These are phyloP conservation scores for Ochlodes sylvanus DNA, from an alignment of 2,888 invertebrate genomes.

Conservation along the genomic window DNA sequence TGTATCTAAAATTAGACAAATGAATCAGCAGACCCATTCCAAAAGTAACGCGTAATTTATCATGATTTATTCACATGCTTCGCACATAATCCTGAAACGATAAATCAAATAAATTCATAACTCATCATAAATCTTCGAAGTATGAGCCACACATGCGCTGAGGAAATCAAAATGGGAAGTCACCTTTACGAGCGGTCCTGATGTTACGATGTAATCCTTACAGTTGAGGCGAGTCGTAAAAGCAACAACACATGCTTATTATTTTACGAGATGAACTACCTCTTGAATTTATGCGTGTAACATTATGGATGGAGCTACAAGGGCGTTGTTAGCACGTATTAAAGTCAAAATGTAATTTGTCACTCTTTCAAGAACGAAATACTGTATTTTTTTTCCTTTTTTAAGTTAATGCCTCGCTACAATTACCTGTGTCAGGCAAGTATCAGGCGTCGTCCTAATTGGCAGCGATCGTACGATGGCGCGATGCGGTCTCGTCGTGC, in stretches of 20 bases:
- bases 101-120: slow-evolving; percentile 32
- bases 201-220: slow-evolving; percentile 50
- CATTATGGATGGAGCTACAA: slow-evolving; percentile 34
- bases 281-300: slow-evolving; percentile 49
- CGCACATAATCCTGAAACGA: background rate
- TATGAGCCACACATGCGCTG: slow-evolving; percentile 17
- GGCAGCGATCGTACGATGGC: too few species aligned
- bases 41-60: background rate
- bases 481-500: too few species aligned
- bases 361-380: too few species aligned
- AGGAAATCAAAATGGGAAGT: slow-evolving; percentile 34
- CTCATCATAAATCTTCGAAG: slow-evolving; percentile 21
- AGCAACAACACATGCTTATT: slow-evolving; percentile 57
- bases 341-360: too few species aligned
- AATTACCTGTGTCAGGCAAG: too few species aligned
- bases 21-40: too few species aligned
- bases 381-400: too few species aligned
- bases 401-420: too few species aligned
- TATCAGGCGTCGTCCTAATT: too few species aligned
- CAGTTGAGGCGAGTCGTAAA: slow-evolving; percentile 53
- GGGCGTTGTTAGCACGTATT: background rate
- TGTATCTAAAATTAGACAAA: too few species aligned
- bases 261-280: slow-evolving; percentile 53
- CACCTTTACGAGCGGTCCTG: slow-evolving; percentile 50
- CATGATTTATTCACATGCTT: slow-evolving; percentile 7